These are phyloP conservation scores for Gadopsis bispinosus DNA, from an alignment of 2,797 vertebrate species.

Conservation along the genomic window DNA sequence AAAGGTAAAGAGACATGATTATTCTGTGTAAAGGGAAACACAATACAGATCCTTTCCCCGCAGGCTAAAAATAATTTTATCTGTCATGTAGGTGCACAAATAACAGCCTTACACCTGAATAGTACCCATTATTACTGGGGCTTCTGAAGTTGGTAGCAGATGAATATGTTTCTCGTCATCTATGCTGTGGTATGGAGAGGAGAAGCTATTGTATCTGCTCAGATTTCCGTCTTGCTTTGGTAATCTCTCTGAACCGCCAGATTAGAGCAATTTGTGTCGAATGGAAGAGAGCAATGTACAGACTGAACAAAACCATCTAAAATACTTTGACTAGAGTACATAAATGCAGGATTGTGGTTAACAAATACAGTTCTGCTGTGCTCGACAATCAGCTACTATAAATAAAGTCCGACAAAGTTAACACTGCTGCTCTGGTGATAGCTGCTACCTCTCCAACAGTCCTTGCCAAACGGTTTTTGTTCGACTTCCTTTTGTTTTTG, in stretches of 20 bases:
- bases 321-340: slow-evolving; percentile 37
- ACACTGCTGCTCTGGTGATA: not conserved
- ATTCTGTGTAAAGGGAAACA: slow-evolving; percentile 67
- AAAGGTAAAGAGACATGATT: slow-evolving; percentile 77
- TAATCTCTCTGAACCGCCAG: slow-evolving; percentile 73
- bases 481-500: slow-evolving; percentile 1
- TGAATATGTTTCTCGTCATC: slow-evolving; percentile 72
- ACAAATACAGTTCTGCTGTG: slow-evolving; percentile 15
- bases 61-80: slow-evolving; percentile 85
- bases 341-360: slow-evolving; percentile 11
- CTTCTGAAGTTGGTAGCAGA: slow-evolving; percentile 71
- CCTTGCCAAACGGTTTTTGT: slow-evolving; percentile 6
- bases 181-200: slow-evolving; percentile 37
- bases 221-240: slow-evolving; percentile 58
- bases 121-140: slow-evolving; percentile 75
- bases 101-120: slow-evolving; percentile 78
- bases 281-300: slow-evolving; percentile 11
- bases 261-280: slow-evolving; percentile 63
- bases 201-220: slow-evolving; percentile 61
- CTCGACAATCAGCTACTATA: slow-evolving; percentile 22
- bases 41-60: slow-evolving; percentile 72
- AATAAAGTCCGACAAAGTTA: slow-evolving; percentile 17
- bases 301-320: slow-evolving; percentile 38
- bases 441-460: not conserved
- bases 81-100: slow-evolving; percentile 80